These are phyloP conservation scores for Eupsilia transversa DNA, from an alignment of 2,888 invertebrate species.

Conservation along the genomic window DNA sequence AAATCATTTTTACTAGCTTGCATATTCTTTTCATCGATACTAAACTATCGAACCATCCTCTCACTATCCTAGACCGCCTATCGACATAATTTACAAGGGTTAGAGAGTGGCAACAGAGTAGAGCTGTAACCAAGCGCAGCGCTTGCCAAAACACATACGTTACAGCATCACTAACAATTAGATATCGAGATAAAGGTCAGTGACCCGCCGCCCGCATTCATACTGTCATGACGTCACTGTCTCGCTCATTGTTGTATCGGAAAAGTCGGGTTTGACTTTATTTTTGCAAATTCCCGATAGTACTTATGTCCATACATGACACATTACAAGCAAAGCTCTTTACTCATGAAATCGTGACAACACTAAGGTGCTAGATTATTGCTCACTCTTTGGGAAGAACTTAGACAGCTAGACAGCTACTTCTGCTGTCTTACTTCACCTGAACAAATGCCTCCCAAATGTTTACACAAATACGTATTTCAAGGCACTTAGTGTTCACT, in stretches of 20 bases:
- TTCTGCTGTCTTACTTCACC: too few relatives aligned
- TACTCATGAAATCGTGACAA: background rate
- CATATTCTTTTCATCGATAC: conserved; percentile 1
- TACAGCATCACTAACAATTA: conserved; percentile 63
- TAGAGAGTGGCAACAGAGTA: conserved; percentile 61
- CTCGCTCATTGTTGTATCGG: conserved; percentile 60
- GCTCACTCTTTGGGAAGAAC: background rate
- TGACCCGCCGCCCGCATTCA: conserved; percentile 57
- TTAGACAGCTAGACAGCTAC: background rate
- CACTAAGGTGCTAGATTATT: background rate
- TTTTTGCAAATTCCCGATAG: conserved; percentile 21
- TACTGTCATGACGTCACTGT: conserved; percentile 58
- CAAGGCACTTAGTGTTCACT: background rate
- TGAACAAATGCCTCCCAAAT: background rate
- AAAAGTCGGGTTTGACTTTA: conserved; percentile 31
- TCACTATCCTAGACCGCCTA: conserved; percentile 52
- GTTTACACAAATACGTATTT: background rate
- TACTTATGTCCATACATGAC: background rate
- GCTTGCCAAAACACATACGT: conserved; percentile 72
- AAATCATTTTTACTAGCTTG: too few relatives aligned
- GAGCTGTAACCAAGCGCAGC: conserved; percentile 64
- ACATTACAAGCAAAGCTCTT: background rate
- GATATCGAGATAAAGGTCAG: conserved; percentile 61
- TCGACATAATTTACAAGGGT: conserved; percentile 70
- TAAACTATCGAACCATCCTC: conserved; percentile 4